Percentiles rank a stretch among this genome's conserved stretches.
phyloP scores from a whole-genome alignment of 2,888 invertebrate species.

The Drosophila infuscata region DNA sequence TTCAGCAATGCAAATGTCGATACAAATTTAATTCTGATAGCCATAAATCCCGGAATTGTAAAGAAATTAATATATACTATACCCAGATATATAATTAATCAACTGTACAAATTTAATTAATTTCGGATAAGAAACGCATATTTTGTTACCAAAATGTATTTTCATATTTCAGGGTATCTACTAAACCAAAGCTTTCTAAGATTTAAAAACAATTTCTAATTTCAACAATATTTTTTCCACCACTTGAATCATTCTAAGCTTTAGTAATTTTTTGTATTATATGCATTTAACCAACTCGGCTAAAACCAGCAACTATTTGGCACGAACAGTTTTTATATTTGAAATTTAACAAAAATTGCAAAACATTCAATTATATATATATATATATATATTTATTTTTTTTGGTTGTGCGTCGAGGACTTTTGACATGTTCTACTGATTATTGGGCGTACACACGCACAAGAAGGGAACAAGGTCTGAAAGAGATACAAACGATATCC shows the following conservation, averaged over 20 bases:
- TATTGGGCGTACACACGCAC: conserved; percentile 16
- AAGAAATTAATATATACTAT: neutral
- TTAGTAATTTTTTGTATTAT: conserved; percentile 2
- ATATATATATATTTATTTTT: conserved; percentile 7
- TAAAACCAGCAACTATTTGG: conserved; percentile 28
- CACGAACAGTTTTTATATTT: conserved; percentile 6
- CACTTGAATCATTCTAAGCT: neutral
- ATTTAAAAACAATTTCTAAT: neutral
- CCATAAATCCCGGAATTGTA: neutral
- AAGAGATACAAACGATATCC: conserved; percentile 44
- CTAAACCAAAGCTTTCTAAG: neutral
- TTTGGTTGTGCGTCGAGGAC: neutral
- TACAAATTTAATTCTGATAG: neutral
- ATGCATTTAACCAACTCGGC: conserved; percentile 5
- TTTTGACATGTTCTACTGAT: conserved; percentile 26
- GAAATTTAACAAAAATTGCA: conserved; percentile 8
- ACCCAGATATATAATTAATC: neutral
- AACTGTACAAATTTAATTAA: neutral
- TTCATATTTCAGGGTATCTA: neutral
- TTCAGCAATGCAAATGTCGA: neutral
- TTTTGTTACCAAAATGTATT: neutral
- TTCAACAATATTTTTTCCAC: neutral
- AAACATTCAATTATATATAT: conserved; percentile 44
- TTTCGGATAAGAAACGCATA: neutral
- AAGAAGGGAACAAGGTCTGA: neutral